Evolutionary conservation across 2,888 invertebrate genomes (phyloP).

Genomic region (Drosophila mettleri): DNA sequence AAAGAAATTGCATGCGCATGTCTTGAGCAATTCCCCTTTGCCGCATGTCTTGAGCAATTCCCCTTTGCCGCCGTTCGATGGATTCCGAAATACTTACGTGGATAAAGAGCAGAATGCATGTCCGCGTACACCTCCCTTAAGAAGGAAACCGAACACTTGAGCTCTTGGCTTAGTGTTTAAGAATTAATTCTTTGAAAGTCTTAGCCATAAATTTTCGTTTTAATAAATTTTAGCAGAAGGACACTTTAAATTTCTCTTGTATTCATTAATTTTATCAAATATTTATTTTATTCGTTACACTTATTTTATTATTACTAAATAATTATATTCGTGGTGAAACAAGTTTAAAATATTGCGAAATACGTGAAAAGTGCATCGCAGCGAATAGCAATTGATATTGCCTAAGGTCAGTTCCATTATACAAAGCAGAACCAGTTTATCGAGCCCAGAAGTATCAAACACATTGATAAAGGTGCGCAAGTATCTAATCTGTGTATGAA

Average conservation of each 20-base stretch:
- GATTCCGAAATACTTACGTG: constrained; percentile 6
- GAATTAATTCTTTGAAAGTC: neutral
- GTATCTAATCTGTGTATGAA: constrained; percentile 19
- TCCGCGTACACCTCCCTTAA: too few relatives aligned
- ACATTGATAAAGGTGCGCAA: neutral
- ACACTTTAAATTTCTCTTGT: neutral
- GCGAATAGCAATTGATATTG: constrained; percentile 11
- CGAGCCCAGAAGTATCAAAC: neutral
- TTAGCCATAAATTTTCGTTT: neutral
- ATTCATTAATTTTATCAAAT: too few relatives aligned
- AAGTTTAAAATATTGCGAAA: constrained; percentile 13
- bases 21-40: rapidly evolving
- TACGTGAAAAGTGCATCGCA: neutral
- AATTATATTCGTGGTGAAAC: neutral
- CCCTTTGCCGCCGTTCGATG: constrained; percentile 18
- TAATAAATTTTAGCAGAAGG: constrained; percentile 2
- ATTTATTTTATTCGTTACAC: too few relatives aligned
- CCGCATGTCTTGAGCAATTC: neutral
- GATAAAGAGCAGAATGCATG: neutral
- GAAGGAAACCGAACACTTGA: neutral
- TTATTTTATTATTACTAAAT: too few relatives aligned
- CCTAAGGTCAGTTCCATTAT: constrained; percentile 47
- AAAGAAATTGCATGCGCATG: neutral
- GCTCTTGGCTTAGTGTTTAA: neutral
- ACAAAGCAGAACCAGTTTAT: constrained; percentile 32